Evolutionary conservation across 2,797 vertebrate species (phyloP).

Genomic region (Anguilla megastoma): DNA sequence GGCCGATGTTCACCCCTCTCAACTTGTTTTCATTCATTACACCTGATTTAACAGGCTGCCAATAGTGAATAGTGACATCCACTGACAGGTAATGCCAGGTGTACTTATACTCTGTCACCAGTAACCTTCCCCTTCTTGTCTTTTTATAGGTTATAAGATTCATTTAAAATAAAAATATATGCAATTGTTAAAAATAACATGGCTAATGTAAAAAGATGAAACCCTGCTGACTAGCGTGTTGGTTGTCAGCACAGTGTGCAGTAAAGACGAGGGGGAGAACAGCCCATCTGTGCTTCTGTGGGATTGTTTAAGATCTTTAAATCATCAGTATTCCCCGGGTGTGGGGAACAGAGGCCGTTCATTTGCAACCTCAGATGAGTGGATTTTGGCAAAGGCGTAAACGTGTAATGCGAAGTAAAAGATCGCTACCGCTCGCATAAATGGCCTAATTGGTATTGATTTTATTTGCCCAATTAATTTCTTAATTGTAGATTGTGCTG

Average conservation of each 20-base stretch:
- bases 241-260: neutral
- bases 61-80: too few species aligned
- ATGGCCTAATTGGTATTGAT: neutral
- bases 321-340: neutral
- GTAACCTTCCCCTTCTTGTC: too few species aligned
- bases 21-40: neutral
- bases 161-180: too few species aligned
- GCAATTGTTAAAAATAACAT: too few species aligned
- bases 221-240: neutral
- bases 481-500: neutral
- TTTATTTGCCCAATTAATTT: neutral
- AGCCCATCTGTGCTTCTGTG: neutral
- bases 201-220: neutral
- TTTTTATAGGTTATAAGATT: too few species aligned
- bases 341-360: neutral
- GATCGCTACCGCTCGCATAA: neutral
- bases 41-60: neutral
- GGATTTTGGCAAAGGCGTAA: neutral
- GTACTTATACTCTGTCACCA: too few species aligned
- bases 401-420: neutral
- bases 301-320: slow-evolving; percentile 3
- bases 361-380: neutral
- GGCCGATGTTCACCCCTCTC: neutral
- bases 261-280: neutral
- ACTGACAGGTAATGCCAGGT: too few species aligned